Evolutionary conservation across 2,888 invertebrate species (phyloP), one percentile per base, ranked within the genome.

Genomic region (Scaeva pyrastri): DNA sequence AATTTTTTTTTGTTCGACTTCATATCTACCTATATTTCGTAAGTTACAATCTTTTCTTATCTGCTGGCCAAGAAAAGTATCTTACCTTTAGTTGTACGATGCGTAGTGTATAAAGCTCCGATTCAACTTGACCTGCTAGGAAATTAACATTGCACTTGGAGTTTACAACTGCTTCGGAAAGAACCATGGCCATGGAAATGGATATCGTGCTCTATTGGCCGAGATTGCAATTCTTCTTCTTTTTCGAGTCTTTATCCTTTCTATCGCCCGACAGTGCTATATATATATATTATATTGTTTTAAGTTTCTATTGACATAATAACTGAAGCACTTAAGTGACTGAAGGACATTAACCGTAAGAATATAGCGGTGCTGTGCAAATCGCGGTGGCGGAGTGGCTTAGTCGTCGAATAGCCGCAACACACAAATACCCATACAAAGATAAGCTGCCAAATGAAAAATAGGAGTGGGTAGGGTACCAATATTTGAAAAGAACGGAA

Each of bases 71-170:
- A 48, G 56, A 72, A 48, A 62, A 43, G 23, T 23, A 48, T 50
- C 73, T 31, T 58, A 68, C 16, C 52, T 31, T 66, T 79, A 14
- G 23, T n/a, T 70, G 52, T 16, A 26, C 50, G 31, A 16, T 23
- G 21, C 62, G 43, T 23, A 43, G 26, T 80, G 60, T 70, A 81
- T 68, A 80, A 75, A 75, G 48, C 45, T 81, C 80, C 75, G 75
- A 81, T 81, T 81, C 70, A 75, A 81, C 80, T 81, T 75, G 75
- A 75, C 80, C 80, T 75, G 75, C 62, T 81, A 62, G 62, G 55
- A 81, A 81, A 81, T 81, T 81, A 81, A 70, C 68, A 81, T 75
- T 81, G 75, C 75, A 75, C 62, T 55, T 75, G 62, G 26, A 48
- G 36, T 36, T 66, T 48, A 26, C 79, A 62, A 23, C 19, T 26